These are phyloP conservation scores for Drosophila histrio DNA, from an alignment of 2,888 invertebrate species.

Conservation along the genomic window DNA sequence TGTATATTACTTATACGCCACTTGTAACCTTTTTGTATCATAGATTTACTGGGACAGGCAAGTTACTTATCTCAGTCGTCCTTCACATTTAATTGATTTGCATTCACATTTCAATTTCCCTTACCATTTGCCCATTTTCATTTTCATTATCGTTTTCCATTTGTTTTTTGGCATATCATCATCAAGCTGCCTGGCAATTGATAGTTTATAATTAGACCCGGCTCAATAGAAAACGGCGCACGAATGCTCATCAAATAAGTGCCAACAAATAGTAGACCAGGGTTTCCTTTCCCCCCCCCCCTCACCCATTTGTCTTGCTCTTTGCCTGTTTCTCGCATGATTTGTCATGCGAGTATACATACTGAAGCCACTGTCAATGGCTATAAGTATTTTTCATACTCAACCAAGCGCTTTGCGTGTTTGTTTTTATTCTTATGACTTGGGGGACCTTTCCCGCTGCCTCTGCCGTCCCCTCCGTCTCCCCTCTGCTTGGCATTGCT, in stretches of 20 bases:
- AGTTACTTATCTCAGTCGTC: constrained; percentile 1
- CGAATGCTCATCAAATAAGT: constrained; percentile 10
- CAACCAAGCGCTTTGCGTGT: constrained; percentile 12
- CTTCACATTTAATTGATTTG: constrained; percentile 10
- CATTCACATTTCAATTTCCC: not conserved
- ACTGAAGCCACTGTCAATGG: constrained; percentile 29
- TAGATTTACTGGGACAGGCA: not conserved
- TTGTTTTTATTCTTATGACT: constrained; percentile 17
- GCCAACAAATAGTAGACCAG: constrained; percentile 7
- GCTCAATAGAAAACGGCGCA: constrained; percentile 15
- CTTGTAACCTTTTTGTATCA: not conserved
- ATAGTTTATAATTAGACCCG: constrained; percentile 54
- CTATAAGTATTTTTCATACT: constrained; percentile 13
- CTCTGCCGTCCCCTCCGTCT: too few relatives aligned
- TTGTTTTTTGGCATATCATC: constrained; percentile 13
- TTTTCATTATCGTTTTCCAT: constrained; percentile 10
- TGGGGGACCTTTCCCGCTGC: not conserved
- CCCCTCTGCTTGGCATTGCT: constrained; percentile 15
- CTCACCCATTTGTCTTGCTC: too few relatives aligned
- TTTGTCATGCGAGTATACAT: constrained; percentile 64
- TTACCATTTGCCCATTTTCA: not conserved
- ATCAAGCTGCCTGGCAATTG: constrained; percentile 30
- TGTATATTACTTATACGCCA: constrained; percentile 15
- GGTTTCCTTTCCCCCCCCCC: not conserved
- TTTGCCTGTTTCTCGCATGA: constrained; percentile 51